Conservation (phyloP, 1,140 invertebrate species). For the Drosophila cardini region DNA sequence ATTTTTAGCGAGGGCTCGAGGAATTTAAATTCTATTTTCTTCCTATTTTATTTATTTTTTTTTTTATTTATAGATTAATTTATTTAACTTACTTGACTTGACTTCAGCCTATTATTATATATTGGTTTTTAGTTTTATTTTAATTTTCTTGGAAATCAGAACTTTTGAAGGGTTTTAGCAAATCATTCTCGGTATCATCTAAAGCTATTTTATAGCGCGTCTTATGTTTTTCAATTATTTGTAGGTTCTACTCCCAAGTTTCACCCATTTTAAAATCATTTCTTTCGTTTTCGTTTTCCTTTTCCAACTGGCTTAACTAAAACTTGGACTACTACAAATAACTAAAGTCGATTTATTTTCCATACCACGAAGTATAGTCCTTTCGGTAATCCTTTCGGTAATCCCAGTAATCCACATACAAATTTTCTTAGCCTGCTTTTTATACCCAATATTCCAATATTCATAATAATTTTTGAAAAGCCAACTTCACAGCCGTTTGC, state of each 20-base stretch:
- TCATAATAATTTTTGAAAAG: slow-evolving; percentile 44
- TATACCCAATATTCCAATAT: slow-evolving; percentile 13
- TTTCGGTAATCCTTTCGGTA: neutral
- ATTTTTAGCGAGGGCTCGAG: slow-evolving; percentile 43
- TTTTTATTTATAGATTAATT: slow-evolving; percentile 22
- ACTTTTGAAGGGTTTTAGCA: slow-evolving; percentile 42
- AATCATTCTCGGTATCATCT: slow-evolving; percentile 51
- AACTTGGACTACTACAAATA: slow-evolving; percentile 53
- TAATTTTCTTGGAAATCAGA: neutral
- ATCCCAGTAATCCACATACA: slow-evolving; percentile 20
- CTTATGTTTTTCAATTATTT: slow-evolving; percentile 48
- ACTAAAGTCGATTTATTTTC: slow-evolving; percentile 38
- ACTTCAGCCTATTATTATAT: slow-evolving; percentile 36
- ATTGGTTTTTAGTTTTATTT: slow-evolving; percentile 1
- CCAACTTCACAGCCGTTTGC: slow-evolving; percentile 81
- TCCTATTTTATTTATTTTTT: neutral
- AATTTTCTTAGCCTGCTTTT: slow-evolving; percentile 26
- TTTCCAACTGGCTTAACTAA: slow-evolving; percentile 46
- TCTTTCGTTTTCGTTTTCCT: slow-evolving; percentile 4
- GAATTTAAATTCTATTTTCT: slow-evolving; percentile 26
- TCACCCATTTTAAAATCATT: slow-evolving; percentile 46
- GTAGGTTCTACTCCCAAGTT: slow-evolving; percentile 27
- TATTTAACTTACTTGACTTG: slow-evolving; percentile 41
- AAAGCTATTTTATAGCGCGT: slow-evolving; percentile 73
- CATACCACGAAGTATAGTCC: slow-evolving; percentile 6